Evolutionary conservation across 1,140 invertebrate species (phyloP).

Genomic region (Rhagoletis pomonella): DNA sequence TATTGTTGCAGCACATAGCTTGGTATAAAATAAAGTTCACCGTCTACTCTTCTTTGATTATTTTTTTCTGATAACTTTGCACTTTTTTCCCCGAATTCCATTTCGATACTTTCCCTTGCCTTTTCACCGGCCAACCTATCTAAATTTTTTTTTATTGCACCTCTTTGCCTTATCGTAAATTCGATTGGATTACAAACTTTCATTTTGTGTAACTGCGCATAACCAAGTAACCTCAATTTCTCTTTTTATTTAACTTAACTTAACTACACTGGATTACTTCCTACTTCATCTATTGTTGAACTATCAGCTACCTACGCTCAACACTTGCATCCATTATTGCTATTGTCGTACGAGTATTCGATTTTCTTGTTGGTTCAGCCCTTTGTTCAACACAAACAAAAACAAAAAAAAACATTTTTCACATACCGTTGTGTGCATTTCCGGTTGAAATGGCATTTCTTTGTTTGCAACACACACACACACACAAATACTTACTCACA

Average conservation of each 20-base stretch:
- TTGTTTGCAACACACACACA: background rate
- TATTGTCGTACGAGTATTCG: background rate
- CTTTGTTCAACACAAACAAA: background rate
- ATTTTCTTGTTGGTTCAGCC: slow-evolving; percentile 6
- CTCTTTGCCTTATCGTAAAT: background rate
- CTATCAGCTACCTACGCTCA: background rate
- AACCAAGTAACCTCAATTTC: background rate
- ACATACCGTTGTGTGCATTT: slow-evolving; percentile 10
- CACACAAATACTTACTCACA: background rate
- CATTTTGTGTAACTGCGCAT: background rate
- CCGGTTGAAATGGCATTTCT: slow-evolving; percentile 34
- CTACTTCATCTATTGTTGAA: background rate
- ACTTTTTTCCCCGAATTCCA: no score
- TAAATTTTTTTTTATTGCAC: background rate
- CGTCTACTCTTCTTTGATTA: no score
- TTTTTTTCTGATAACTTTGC: no score
- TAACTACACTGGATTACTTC: no score
- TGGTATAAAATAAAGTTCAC: no score
- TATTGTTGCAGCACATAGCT: no score
- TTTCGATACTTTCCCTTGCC: no score
- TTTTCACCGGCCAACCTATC: no score
- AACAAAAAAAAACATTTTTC: background rate
- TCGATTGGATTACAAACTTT: background rate
- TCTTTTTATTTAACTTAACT: background rate
- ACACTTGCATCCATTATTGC: background rate